Base-by-base conservation (phyloP, 2,113 vertebrate species). In the Thunnus thynnus region DNA sequence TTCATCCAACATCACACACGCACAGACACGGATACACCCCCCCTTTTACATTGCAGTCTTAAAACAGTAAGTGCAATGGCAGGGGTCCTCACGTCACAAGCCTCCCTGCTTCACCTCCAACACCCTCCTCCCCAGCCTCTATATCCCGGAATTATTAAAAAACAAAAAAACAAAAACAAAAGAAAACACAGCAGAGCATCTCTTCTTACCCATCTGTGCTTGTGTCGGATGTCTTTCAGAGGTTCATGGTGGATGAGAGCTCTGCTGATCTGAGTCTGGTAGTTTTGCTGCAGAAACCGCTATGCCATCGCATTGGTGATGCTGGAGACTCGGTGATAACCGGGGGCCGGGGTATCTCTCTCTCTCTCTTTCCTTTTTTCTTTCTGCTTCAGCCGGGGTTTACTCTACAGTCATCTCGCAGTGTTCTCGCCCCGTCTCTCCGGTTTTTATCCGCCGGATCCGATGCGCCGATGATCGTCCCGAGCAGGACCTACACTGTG, bases 131-230 rank as follows among this genome's bases (percentile, higher is more conserved):
- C 32, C 16, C 55, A 32, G 2, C 14, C 30, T 73, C n/a, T 64
- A 62, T n/a, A 76, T 50, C 55, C 48, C 18, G 27, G 27, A 83
- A 81, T 65, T 16, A 36, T 2, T 17, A 25, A 13, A 56, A 12
- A 11, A 1, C 13, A 13, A 18, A 22, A 22, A 22, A 22, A 22
- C 22, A 13, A 65, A 20, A 0, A 14, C 12, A 47, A 58, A 32
- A 9, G 27, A 13, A 36, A 12, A 51, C 46, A 51, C 5, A 32
- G 13, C 7, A 56, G 17, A 74, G 61, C 75, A 50, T 86, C 76
- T 82, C 65, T 16, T 77, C 94, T 94, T 88, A 95, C 94, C 94
- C 94, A 95, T 95, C 90, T 88, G 90, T 88, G 94, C 94, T 82
- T 56, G 92, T 77, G 88, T 89, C 78, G 41, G 91, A 84, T 87